phyloP scores from a whole-genome alignment of 2,113 vertebrate genomes.

The Psammodynastes pulverulentus region DNA sequence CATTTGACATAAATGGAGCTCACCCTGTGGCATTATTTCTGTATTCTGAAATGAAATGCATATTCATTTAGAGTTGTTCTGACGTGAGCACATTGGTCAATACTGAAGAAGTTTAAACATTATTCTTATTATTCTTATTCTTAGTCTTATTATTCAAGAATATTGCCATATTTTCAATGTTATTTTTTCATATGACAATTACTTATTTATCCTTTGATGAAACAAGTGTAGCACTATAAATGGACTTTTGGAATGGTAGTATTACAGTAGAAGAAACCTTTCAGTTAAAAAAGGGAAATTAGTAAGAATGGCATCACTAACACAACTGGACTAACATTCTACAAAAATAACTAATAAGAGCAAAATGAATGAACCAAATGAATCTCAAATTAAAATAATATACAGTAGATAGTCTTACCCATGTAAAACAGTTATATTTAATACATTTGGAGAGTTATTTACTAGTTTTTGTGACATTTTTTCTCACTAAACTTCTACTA shows the following conservation, averaged over 20 bases:
- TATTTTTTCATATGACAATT: conserved; percentile 23
- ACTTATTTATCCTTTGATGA: conserved; percentile 30
- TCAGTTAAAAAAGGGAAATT: conserved; percentile 42
- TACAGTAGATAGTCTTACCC: conserved; percentile 3
- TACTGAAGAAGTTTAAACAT: background rate
- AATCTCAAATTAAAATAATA: conserved; percentile 41
- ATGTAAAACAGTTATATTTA: background rate
- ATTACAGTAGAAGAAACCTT: conserved; percentile 23
- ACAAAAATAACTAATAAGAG: conserved; percentile 26
- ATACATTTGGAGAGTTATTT: conserved; percentile 21
- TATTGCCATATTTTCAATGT: accelerated
- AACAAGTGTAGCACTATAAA: conserved; percentile 27
- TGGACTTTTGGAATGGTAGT: conserved; percentile 26
- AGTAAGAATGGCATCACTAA: conserved; percentile 27
- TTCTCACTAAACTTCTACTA: background rate
- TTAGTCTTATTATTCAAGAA: background rate
- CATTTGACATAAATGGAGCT: background rate
- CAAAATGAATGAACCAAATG: conserved; percentile 22
- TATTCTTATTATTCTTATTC: background rate
- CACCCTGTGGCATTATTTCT: background rate
- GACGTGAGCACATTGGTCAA: background rate
- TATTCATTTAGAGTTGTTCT: background rate
- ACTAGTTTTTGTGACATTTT: conserved; percentile 26
- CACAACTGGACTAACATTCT: conserved; percentile 20
- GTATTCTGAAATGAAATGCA: background rate